Conservation (phyloP, 2,113 vertebrate species). For the Coregonus clupeaformis region DNA sequence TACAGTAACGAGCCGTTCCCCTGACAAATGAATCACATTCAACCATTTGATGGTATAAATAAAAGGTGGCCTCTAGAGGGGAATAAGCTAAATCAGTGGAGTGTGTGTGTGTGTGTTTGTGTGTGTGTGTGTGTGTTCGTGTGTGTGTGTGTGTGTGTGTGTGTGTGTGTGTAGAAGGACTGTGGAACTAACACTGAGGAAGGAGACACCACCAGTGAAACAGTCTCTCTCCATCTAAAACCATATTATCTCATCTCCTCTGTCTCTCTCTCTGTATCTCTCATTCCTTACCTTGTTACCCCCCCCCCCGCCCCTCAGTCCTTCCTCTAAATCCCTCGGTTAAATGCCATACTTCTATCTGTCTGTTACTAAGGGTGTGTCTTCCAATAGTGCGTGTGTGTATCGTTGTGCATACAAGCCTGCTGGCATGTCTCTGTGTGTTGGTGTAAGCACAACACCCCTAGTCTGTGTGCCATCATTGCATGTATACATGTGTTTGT, state of each 20-base stretch:
- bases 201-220: too few species aligned
- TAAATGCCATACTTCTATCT: too few species aligned
- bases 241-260: too few species aligned
- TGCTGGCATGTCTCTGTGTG: not conserved
- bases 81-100: constrained; percentile 65
- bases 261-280: too few species aligned
- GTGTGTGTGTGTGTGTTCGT: not conserved
- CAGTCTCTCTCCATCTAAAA: too few species aligned
- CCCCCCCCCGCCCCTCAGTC: too few species aligned
- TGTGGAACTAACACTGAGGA: too few species aligned
- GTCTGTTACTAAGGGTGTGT: too few species aligned
- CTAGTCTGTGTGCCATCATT: not conserved
- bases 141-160: not conserved
- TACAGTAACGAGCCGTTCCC: constrained; percentile 81
- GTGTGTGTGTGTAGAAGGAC: not conserved
- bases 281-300: too few species aligned
- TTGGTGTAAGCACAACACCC: not conserved
- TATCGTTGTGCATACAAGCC: too few species aligned
- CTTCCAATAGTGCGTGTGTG: too few species aligned
- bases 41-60: constrained; percentile 81
- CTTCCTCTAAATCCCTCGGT: too few species aligned
- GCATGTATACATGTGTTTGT: not conserved
- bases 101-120: not conserved
- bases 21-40: constrained; percentile 80
- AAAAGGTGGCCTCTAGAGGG: constrained; percentile 76